Evolutionary conservation across 2,888 invertebrate species (phyloP).

Genomic region (Tortricodes alternella): DNA sequence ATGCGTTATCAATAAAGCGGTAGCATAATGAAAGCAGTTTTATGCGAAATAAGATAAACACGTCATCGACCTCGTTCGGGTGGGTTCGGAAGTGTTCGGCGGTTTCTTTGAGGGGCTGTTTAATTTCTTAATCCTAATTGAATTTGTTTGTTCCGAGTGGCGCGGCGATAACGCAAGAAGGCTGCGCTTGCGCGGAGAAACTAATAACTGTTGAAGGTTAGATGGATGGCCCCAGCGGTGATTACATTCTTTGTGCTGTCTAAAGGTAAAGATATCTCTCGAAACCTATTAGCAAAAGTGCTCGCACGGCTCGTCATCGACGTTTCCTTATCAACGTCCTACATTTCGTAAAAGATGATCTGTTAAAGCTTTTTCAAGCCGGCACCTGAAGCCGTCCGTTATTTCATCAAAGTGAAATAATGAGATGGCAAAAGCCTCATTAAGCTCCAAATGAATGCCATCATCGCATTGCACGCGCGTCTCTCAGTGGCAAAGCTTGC

Average conservation of each 20-base stretch:
- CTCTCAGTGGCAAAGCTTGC: slow-evolving; percentile 25
- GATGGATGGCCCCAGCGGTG: slow-evolving; percentile 55
- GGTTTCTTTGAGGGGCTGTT: slow-evolving; percentile 67
- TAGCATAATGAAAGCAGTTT: slow-evolving; percentile 37
- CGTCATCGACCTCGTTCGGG: slow-evolving; percentile 60
- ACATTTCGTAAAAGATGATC: slow-evolving; percentile 4
- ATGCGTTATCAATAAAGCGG: slow-evolving; percentile 29
- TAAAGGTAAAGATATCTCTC: slow-evolving; percentile 42
- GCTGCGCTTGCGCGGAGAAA: slow-evolving; percentile 40
- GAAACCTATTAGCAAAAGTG: slow-evolving; percentile 12
- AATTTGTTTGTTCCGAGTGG: slow-evolving; percentile 74
- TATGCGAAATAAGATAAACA: slow-evolving; percentile 56
- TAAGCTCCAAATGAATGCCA: slow-evolving; percentile 20
- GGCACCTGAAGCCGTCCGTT: slow-evolving; percentile 10
- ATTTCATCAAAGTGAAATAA: slow-evolving; percentile 26
- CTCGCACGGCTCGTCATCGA: slow-evolving; percentile 1
- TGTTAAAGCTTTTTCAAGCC: slow-evolving; percentile 12
- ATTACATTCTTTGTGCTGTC: slow-evolving; percentile 54
- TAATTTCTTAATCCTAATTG: slow-evolving; percentile 82
- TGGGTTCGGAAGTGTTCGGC: slow-evolving; percentile 57
- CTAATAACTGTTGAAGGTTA: slow-evolving; percentile 60
- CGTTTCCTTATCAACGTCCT: slow-evolving; percentile 7
- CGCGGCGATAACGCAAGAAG: slow-evolving; percentile 61
- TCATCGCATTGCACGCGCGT: slow-evolving; percentile 19
- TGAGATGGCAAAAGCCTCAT: slow-evolving; percentile 28